Evolutionary conservation across 1,140 invertebrate species (phyloP).

Genomic region (Eumeta japonica): DNA sequence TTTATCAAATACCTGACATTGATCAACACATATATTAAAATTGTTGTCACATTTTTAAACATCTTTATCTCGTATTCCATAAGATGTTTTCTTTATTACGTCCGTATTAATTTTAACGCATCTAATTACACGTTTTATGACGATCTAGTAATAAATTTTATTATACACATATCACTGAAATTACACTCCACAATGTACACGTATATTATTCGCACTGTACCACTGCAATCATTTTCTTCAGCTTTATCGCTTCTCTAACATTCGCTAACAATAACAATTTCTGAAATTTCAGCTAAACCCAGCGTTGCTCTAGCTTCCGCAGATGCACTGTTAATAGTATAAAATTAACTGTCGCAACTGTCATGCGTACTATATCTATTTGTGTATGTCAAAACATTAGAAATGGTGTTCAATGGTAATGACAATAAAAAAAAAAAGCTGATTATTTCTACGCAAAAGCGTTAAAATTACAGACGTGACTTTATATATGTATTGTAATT

Average conservation of each 20-base stretch:
- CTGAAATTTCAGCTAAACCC: conserved; percentile 18
- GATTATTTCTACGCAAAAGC: no score
- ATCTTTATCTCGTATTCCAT: no score
- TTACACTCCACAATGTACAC: conserved; percentile 9
- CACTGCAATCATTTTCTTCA: not conserved
- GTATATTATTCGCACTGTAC: no score
- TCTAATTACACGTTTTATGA: conserved; percentile 7
- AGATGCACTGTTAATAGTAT: conserved; percentile 28
- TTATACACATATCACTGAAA: no score
- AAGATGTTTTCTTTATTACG: conserved; percentile 50
- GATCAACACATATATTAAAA: conserved; percentile 22
- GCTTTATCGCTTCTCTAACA: not conserved
- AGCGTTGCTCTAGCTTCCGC: conserved; percentile 33
- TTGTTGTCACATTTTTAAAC: conserved; percentile 13
- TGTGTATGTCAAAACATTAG: no score
- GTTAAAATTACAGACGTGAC: no score
- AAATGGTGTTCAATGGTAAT: no score
- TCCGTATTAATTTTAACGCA: conserved; percentile 9
- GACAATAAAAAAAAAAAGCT: no score
- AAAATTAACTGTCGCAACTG: conserved; percentile 39
- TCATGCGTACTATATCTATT: conserved; percentile 50
- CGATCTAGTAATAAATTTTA: no score
- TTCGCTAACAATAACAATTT: conserved; percentile 22
- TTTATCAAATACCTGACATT: conserved; percentile 29
- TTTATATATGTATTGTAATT: conserved; percentile 13